Evolutionary conservation across 2,113 vertebrate genomes (phyloP).

Genomic region (Bufo bufo): DNA sequence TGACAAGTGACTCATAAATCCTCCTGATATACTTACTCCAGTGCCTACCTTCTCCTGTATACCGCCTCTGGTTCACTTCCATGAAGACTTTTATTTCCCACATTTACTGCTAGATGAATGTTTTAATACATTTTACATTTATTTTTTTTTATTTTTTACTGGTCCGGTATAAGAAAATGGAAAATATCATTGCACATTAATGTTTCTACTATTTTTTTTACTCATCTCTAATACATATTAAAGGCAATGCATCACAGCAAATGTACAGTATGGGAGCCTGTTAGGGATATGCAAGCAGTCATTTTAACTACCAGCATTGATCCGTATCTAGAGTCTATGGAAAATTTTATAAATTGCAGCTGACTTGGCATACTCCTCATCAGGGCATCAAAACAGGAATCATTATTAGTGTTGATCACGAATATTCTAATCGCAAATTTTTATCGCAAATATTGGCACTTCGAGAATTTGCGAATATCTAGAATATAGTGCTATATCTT

Average conservation of each 20-base stretch:
- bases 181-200: background rate
- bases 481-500: no score
- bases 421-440: no score
- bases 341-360: no score
- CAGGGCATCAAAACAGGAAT: no score
- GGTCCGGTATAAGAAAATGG: background rate
- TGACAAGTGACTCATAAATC: constrained; percentile 52
- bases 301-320: background rate
- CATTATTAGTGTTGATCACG: no score
- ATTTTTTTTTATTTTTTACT: background rate
- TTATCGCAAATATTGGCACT: no score
- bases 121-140: background rate
- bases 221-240: background rate
- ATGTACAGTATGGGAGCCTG: background rate
- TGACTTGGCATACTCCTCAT: no score
- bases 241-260: background rate
- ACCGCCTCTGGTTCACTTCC: background rate
- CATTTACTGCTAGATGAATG: background rate
- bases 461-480: no score
- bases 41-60: background rate
- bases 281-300: background rate
- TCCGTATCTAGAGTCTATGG: background rate
- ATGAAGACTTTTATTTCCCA: background rate
- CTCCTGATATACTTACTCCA: constrained; percentile 31
- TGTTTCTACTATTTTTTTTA: background rate